Evolutionary conservation across 1,140 invertebrate genomes (phyloP).

Genomic region (Euura saliciscinereae): DNA sequence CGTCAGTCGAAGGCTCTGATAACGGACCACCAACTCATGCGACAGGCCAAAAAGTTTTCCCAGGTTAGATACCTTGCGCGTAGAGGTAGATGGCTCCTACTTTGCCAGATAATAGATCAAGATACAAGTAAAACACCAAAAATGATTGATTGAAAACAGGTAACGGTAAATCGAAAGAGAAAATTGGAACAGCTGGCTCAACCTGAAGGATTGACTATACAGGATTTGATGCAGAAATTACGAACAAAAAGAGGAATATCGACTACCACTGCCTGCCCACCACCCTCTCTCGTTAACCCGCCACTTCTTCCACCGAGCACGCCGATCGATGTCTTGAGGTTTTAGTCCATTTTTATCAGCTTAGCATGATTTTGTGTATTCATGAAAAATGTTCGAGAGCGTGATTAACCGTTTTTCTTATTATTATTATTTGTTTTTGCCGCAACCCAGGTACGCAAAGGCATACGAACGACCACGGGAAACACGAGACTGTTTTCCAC

Average conservation of each 20-base stretch:
- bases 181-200: constrained; percentile 86
- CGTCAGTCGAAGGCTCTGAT: constrained; percentile 77
- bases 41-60: constrained; percentile 76
- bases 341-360: constrained; percentile 3
- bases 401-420: neutral
- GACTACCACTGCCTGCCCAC: constrained; percentile 50
- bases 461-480: constrained; percentile 71
- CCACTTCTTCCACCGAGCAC: constrained; percentile 51
- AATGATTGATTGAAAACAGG: constrained; percentile 46
- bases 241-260: constrained; percentile 42
- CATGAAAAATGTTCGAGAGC: constrained; percentile 4
- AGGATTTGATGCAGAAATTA: constrained; percentile 66
- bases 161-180: constrained; percentile 83
- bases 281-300: constrained; percentile 51
- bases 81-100: neutral
- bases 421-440: no score
- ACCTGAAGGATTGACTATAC: constrained; percentile 75
- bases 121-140: neutral
- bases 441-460: constrained; percentile 56
- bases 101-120: neutral
- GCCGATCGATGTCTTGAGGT: constrained; percentile 53
- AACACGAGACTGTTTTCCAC: constrained; percentile 78
- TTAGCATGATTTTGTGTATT: constrained; percentile 11
- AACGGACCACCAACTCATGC: constrained; percentile 74
- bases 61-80: constrained; percentile 54